These are phyloP conservation scores for Trachymyrmex cornetzi DNA, from an alignment of 1,140 invertebrate genomes.

Conservation along the genomic window DNA sequence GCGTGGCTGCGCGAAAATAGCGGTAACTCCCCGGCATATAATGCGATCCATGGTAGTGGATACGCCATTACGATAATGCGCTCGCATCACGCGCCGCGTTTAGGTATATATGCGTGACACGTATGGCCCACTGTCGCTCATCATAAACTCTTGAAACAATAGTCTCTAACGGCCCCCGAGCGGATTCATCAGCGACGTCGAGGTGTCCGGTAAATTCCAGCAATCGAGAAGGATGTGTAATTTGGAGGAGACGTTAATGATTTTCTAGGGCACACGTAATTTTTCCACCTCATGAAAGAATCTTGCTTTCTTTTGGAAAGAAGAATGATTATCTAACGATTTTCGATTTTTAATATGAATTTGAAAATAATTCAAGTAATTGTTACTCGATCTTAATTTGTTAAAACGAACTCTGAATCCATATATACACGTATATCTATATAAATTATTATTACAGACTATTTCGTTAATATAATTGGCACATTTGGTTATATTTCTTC, in stretches of 20 bases:
- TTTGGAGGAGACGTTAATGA: not conserved
- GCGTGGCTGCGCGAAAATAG: conserved; percentile 69
- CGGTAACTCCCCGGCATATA: conserved; percentile 66
- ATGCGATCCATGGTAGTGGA: conserved; percentile 65
- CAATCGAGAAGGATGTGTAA: conserved; percentile 31
- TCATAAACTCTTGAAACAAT: conserved; percentile 64
- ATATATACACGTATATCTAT: not conserved
- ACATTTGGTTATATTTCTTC: not conserved
- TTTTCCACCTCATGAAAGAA: not conserved
- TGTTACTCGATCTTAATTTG: not conserved
- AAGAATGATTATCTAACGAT: not conserved
- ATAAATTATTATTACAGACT: conserved; percentile 10
- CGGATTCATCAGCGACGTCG: conserved; percentile 50
- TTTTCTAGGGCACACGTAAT: conserved; percentile 16
- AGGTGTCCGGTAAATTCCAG: conserved; percentile 19
- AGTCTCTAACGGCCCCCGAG: conserved; percentile 42
- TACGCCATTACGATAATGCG: conserved; percentile 68
- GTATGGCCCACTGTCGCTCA: conserved; percentile 58
- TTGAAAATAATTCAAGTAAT: not conserved
- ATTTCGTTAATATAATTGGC: conserved; percentile 25
- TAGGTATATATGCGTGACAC: conserved; percentile 58
- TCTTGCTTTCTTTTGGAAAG: not conserved
- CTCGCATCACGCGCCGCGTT: conserved; percentile 59
- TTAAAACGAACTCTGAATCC: not conserved
- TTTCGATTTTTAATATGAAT: not conserved